Base-by-base conservation (phyloP, 2,888 invertebrate genomes). In the Alloscopus bannaensis region DNA sequence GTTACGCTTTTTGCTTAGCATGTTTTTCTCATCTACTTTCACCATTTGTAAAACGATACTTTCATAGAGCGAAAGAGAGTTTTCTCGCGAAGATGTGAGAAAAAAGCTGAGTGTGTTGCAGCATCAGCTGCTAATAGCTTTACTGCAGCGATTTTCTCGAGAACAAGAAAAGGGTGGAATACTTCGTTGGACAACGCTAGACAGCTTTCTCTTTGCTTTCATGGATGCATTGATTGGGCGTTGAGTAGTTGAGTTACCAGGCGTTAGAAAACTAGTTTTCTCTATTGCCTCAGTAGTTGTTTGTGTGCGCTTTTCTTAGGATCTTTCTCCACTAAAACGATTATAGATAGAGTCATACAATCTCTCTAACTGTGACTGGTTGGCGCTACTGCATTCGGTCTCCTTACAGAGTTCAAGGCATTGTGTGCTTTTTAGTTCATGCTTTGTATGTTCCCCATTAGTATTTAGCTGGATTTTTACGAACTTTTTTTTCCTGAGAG, bases 91-190 rank as follows among this genome's bases (percentile, higher is more conserved):
- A 57, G 24, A 29, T 69, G 69, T 69, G 64, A 64, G 77, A 70
- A 77, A 73, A 69, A 77, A 64, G 64, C 77, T 64, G 77, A 77
- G 47, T 28, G 11, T 50, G 76, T 76, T 70, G 70, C 77, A 70
- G 70, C 77, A 77, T 77, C 75, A 75, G 66, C 70, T 70, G 77
- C 77, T 77, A 77, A 77, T 77, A 77, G 77, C 62, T 76, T 64
- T 70, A 55, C 77, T 69, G 70, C 69, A 77, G 64, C 76, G 76
- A 69, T 77, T 77, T 69, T 55, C 64, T 62, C 4, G 36, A 69
- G 50, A 70, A 77, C 77, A 77, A 70, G 77, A 42, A 77, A 77
- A 77, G 77, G 77, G 77, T 77, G 77, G 77, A 77, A 77, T 77
- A 57, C 8, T 22, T 20, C n/a, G 50, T 66, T 64, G 64, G 77